Evolutionary conservation across 2,113 vertebrate genomes (phyloP).

Genomic region (Aphyosemion australe): DNA sequence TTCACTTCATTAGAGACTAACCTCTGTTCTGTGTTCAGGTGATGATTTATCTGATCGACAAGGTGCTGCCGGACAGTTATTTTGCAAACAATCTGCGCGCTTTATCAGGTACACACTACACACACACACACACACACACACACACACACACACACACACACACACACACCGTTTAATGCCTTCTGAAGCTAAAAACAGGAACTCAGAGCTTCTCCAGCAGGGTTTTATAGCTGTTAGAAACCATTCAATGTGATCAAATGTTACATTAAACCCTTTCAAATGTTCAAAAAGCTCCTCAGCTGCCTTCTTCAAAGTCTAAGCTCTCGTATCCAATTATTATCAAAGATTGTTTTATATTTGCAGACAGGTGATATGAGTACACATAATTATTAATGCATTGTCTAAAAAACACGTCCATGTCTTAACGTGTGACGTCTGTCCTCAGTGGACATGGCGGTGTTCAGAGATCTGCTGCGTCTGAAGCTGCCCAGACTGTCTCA

Average conservation of each 20-base stretch:
- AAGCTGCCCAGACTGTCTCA: constrained; percentile 75
- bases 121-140: neutral
- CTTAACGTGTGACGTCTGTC: neutral
- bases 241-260: too few species aligned
- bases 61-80: constrained; percentile 97
- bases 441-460: constrained; percentile 77
- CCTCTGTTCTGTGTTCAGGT: constrained; percentile 76
- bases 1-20: too few species aligned
- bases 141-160: neutral
- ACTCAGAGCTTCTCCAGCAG: too few species aligned
- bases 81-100: constrained; percentile 98
- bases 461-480: constrained; percentile 73
- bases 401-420: neutral
- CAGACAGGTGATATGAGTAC: too few species aligned
- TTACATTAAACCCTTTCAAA: too few species aligned
- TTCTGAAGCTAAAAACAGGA: too few species aligned
- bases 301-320: too few species aligned
- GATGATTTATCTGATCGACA: constrained; percentile 99
- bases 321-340: too few species aligned
- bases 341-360: too few species aligned
- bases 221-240: too few species aligned
- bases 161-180: neutral
- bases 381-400: too few species aligned
- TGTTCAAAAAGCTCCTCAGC: too few species aligned
- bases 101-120: constrained; percentile 80